Percentiles rank a stretch among this genome's conserved stretches.
Conservation (phyloP, 2,113 vertebrate species). For the Laticauda laticaudata region DNA sequence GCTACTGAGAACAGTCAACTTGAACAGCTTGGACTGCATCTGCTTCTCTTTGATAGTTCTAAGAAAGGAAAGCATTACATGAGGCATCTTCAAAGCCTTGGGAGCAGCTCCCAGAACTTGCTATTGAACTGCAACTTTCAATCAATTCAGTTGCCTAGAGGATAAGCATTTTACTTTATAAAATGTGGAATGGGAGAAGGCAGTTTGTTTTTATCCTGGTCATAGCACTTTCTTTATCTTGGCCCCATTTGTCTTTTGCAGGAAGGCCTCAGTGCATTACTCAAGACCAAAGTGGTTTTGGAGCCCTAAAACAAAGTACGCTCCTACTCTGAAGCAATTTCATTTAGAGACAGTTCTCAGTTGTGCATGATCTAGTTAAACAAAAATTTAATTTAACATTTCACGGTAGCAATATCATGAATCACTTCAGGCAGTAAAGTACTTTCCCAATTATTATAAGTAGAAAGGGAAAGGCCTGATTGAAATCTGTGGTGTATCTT, state of each 20-base stretch:
- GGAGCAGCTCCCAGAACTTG: neutral
- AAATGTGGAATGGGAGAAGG: neutral
- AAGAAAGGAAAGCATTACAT: neutral
- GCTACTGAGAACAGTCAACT: neutral
- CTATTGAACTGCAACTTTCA: neutral
- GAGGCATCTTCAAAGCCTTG: neutral
- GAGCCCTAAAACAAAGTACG: neutral
- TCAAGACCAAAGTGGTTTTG: neutral
- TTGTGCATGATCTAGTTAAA: neutral
- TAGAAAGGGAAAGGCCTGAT: slow-evolving; percentile 21
- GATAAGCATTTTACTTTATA: neutral
- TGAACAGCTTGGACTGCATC: neutral
- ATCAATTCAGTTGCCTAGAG: neutral
- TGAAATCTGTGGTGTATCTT: slow-evolving; percentile 21
- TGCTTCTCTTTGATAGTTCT: neutral
- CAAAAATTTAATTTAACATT: neutral
- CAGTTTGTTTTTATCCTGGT: neutral
- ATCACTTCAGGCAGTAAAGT: neutral
- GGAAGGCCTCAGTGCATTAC: neutral
- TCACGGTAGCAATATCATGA: neutral
- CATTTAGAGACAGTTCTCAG: neutral
- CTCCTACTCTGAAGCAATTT: neutral
- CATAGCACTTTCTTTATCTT: neutral
- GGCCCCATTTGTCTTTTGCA: neutral
- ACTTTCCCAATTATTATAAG: slow-evolving; percentile 7